Base-by-base conservation (phyloP, 2,113 vertebrate species). In the Alectura lathami region DNA sequence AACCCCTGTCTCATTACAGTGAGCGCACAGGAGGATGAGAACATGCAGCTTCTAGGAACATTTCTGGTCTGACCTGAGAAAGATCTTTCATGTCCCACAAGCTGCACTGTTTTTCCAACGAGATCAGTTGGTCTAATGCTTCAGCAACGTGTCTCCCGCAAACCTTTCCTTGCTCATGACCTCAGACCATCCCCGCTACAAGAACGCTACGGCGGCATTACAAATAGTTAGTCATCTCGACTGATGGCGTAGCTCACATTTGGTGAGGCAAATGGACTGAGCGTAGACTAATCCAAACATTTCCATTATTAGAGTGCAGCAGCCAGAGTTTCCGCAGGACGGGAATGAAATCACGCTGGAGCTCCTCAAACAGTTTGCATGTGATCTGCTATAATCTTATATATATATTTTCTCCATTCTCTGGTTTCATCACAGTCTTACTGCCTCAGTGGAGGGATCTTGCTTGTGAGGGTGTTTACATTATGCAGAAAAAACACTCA, bases 391-490 rank as follows among this genome's bases (percentile, higher is more conserved):
- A 45, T 88, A 86, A 96, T 95, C 93, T 88, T 69, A 62, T 21
- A 89, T 24, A 53, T 92, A 67, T 94, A 53, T 94, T 91, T 89
- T 86, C 90, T 75, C 73, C 88, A 73, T 96, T 94, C 83, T 96
- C 92, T 93, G n/a, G 86, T 96, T 97, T 96, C 93, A 94, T 95
- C 90, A 78, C 57, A 83, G 69, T 75, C 91, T 93, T 67, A 67
- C 51, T 53, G 79, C 88, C 62, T 91, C 95, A 93, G 86, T 70
- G 60, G 74, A 93, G 80, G 88, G 93, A 94, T 95, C 96, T 92
- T 95, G 62, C 88, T 89, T 76, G 77, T 81, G 88, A 94, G 83
- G 93, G 93, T 95, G 95, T 96, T 97, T 96, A 96, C 45, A 22
- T 88, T 88, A 94, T 8, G 17, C 5, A 70, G 62, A 87, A 88